Percentiles rank a stretch among this genome's conserved stretches.
phyloP scores from a whole-genome alignment of 2,797 vertebrate species.

The Paratrypauchen microcephalus region DNA sequence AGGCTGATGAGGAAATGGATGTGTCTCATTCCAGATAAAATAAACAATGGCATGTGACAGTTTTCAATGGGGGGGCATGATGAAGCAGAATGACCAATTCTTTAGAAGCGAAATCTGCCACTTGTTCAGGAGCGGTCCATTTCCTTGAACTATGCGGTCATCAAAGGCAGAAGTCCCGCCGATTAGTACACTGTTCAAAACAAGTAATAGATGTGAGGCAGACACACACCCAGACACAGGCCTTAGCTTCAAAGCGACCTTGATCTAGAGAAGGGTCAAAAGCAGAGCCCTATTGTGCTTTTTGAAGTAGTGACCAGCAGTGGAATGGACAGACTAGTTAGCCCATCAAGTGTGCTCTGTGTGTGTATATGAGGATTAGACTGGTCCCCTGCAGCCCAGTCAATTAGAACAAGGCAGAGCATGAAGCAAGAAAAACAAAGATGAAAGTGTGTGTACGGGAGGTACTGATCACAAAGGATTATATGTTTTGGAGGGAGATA shows the following conservation, averaged over 20 bases:
- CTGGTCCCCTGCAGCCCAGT: slow-evolving; percentile 39
- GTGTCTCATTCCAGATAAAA: slow-evolving; percentile 21
- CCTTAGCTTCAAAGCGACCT: slow-evolving; percentile 66
- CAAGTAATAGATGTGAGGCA: slow-evolving; percentile 16
- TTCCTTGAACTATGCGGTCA: slow-evolving; percentile 37
- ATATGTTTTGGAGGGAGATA: slow-evolving; percentile 38
- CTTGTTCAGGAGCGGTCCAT: slow-evolving; percentile 34
- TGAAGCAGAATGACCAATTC: slow-evolving; percentile 35
- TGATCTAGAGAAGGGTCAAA: slow-evolving; percentile 67
- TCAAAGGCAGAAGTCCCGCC: slow-evolving; percentile 36
- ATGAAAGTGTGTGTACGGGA: slow-evolving; percentile 56
- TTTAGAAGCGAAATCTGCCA: slow-evolving; percentile 44
- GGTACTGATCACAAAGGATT: slow-evolving; percentile 63
- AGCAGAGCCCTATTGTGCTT: slow-evolving; percentile 42
- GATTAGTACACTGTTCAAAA: slow-evolving; percentile 23
- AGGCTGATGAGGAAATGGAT: background rate
- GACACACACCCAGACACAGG: slow-evolving; percentile 20
- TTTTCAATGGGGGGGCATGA: slow-evolving; percentile 42
- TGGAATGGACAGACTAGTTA: slow-evolving; percentile 59
- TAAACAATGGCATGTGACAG: slow-evolving; percentile 38
- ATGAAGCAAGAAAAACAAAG: slow-evolving; percentile 39
- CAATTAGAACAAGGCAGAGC: slow-evolving; percentile 48
- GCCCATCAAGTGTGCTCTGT: slow-evolving; percentile 34
- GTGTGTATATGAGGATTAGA: slow-evolving; percentile 44
- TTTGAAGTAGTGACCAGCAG: slow-evolving; percentile 69